Conservation (phyloP, 2,888 invertebrate genomes). For the Pherbina coryleti region DNA sequence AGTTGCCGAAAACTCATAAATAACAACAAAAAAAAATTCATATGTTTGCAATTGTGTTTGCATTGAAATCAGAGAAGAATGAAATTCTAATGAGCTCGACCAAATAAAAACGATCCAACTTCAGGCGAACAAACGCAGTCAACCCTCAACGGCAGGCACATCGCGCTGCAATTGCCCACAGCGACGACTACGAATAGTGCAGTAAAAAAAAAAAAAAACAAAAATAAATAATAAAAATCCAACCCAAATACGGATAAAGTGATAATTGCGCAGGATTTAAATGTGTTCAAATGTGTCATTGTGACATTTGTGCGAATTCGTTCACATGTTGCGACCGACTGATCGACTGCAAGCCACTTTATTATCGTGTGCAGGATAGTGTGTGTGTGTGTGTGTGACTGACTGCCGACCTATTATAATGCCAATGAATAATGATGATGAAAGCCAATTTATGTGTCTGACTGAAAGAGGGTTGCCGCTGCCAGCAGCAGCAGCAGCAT, state of each 20-base stretch:
- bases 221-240: not conserved
- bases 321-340: not conserved
- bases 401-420: conserved; percentile 24
- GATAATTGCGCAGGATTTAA: conserved; percentile 62
- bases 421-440: conserved; percentile 63
- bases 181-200: not conserved
- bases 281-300: conserved; percentile 49
- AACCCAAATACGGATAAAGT: conserved; percentile 54
- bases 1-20: no score
- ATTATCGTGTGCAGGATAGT: conserved; percentile 31
- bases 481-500: not conserved
- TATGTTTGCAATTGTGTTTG: no score
- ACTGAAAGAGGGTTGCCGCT: conserved; percentile 4
- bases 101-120: not conserved
- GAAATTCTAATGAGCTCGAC: no score
- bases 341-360: not conserved
- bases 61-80: no score
- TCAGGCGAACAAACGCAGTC: not conserved
- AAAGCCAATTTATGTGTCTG: conserved; percentile 60
- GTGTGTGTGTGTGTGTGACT: conserved; percentile 43
- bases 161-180: not conserved
- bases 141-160: not conserved
- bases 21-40: no score
- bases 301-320: conserved; percentile 48
- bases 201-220: not conserved